Percentiles rank a stretch among this genome's conserved stretches.
Evolutionary conservation across 1,140 invertebrate species (phyloP).

Genomic region (Trichonephila clavata): DNA sequence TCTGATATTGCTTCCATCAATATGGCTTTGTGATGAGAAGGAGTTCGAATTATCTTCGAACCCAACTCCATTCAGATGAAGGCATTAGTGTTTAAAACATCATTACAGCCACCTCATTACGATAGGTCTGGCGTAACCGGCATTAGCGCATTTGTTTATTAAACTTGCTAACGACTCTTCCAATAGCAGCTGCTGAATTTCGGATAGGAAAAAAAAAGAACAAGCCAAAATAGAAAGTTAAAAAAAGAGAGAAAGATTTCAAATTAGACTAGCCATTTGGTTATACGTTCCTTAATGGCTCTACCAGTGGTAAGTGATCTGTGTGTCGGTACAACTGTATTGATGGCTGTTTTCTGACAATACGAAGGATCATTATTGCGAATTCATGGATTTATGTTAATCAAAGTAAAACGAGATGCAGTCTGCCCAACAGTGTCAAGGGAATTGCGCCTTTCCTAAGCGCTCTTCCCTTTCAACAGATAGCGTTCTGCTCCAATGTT

Average conservation of each 20-base stretch:
- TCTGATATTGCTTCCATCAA: neutral
- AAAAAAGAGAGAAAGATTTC: neutral
- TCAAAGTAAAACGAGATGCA: conserved; percentile 32
- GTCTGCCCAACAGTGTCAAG: neutral
- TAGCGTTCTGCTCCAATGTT: neutral
- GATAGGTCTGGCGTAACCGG: neutral
- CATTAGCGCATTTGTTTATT: conserved; percentile 50
- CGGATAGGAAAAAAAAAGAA: neutral
- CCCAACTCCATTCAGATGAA: neutral
- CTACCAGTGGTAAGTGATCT: neutral
- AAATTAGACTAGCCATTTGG: conserved; percentile 7
- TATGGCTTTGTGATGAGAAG: neutral
- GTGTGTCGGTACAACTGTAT: conserved; percentile 24
- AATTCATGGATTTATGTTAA: conserved; percentile 60
- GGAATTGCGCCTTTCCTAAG: neutral
- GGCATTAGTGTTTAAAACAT: conserved; percentile 55
- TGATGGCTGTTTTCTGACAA: conserved; percentile 41
- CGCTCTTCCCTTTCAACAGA: neutral
- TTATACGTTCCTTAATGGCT: conserved; percentile 13
- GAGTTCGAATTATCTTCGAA: conserved; percentile 21
- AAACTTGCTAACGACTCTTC: conserved; percentile 54
- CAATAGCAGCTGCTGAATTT: conserved; percentile 2
- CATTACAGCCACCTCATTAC: conserved; percentile 47
- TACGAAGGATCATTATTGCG: conserved; percentile 55
- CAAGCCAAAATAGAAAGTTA: neutral